phyloP scores from a whole-genome alignment of 2,113 vertebrate species.

The Xiphophorus hellerii region DNA sequence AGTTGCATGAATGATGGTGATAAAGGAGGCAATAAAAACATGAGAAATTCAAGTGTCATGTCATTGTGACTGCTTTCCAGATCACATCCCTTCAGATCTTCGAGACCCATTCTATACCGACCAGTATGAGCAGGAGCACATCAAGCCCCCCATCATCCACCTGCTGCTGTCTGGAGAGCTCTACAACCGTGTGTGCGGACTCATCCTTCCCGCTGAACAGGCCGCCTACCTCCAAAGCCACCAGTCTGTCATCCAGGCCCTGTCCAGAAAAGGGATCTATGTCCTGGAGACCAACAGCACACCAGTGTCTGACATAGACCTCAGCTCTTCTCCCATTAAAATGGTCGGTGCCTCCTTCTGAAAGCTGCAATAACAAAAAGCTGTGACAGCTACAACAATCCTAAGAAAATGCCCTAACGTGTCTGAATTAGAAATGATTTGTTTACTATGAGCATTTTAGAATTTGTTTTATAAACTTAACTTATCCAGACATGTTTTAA shows the following conservation, averaged over 20 bases:
- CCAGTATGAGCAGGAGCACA: constrained; percentile 97
- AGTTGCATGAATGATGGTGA: constrained; percentile 1
- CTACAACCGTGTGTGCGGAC: constrained; percentile 90
- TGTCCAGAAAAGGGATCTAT: constrained; percentile 90
- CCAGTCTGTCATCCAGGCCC: constrained; percentile 89
- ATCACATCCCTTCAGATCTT: constrained; percentile 91
- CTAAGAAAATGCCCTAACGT: too few relatives aligned
- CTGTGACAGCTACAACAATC: neutral
- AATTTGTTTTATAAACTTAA: neutral
- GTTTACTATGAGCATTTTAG: neutral
- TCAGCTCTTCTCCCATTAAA: constrained; percentile 88
- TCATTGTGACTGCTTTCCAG: constrained; percentile 64
- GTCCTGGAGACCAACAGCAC: constrained; percentile 90
- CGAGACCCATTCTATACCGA: constrained; percentile 93
- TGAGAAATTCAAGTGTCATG: neutral
- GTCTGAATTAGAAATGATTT: too few relatives aligned
- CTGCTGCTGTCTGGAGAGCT: constrained; percentile 92
- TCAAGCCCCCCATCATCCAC: constrained; percentile 90
- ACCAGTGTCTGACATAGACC: constrained; percentile 88
- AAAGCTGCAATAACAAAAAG: neutral
- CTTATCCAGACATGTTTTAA: neutral
- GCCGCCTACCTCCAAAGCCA: constrained; percentile 86
- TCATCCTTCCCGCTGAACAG: constrained; percentile 91
- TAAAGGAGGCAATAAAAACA: neutral
- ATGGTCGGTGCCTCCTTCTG: constrained; percentile 83